Evolutionary conservation across 2,113 vertebrate species (phyloP).

Genomic region (Sprattus sprattus): DNA sequence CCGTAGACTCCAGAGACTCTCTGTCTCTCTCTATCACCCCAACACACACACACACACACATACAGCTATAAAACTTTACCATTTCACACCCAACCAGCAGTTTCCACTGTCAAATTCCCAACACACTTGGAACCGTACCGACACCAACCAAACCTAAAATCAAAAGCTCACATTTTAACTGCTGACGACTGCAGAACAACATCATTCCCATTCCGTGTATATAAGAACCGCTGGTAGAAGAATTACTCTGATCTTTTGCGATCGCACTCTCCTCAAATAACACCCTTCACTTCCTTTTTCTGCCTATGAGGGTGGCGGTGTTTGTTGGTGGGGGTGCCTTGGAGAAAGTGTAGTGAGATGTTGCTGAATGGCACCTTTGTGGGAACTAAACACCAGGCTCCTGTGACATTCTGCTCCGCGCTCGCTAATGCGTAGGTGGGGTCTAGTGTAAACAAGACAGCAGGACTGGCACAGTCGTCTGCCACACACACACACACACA

Average conservation of each 20-base stretch:
- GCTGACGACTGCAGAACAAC: neutral
- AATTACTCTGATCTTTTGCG: neutral
- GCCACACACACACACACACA: neutral
- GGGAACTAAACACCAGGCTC: constrained; percentile 10
- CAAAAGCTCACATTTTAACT: neutral
- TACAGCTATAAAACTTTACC: constrained; percentile 12
- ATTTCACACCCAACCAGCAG: constrained; percentile 18
- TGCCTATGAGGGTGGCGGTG: neutral
- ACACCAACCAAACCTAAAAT: neutral
- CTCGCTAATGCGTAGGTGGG: neutral
- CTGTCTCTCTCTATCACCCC: neutral
- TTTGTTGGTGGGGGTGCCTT: neutral
- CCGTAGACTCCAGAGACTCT: neutral
- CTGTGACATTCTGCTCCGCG: neutral
- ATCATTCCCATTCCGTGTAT: neutral
- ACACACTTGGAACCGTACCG: neutral
- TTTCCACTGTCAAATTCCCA: constrained; percentile 20
- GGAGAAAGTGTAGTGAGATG: neutral
- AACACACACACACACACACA: constrained; percentile 9
- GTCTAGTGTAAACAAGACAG: neutral
- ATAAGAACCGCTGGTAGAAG: neutral
- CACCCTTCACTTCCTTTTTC: neutral
- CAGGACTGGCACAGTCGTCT: neutral
- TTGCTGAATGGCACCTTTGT: constrained; percentile 5
- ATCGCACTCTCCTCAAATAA: neutral